Evolutionary conservation across 2,113 vertebrate genomes (phyloP).

Genomic region (Raja brachyura): DNA sequence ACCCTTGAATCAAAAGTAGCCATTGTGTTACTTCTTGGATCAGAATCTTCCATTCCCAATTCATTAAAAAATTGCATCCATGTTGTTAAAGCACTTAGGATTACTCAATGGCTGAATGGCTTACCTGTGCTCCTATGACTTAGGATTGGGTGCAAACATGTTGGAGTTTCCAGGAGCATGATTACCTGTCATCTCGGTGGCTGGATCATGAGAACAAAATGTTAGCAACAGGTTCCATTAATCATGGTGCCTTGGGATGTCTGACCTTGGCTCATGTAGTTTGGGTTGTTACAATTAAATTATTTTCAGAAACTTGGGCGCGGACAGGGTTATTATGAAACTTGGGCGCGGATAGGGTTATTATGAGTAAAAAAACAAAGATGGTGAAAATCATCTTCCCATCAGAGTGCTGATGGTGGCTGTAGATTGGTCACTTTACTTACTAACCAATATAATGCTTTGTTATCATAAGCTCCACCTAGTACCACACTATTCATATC

Average conservation of each 20-base stretch:
- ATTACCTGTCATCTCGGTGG: neutral
- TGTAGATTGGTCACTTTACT: no score
- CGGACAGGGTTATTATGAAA: neutral
- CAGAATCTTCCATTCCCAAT: constrained; percentile 3
- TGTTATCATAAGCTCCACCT: no score
- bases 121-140: no score
- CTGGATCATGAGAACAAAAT: neutral
- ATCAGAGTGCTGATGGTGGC: neutral
- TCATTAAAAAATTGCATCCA: neutral
- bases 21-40: no score
- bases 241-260: neutral
- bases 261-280: neutral
- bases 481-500: no score
- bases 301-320: neutral
- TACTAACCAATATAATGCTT: no score
- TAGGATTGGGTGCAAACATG: neutral
- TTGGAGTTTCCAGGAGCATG: neutral
- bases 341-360: neutral
- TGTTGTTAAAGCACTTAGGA: neutral
- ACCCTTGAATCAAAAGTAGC: no score
- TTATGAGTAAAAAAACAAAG: neutral
- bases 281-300: neutral
- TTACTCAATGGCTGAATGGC: no score
- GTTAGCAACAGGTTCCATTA: neutral
- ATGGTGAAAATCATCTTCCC: neutral